Base-by-base conservation (phyloP, 2,797 vertebrate species). In the Lagodon rhomboides region DNA sequence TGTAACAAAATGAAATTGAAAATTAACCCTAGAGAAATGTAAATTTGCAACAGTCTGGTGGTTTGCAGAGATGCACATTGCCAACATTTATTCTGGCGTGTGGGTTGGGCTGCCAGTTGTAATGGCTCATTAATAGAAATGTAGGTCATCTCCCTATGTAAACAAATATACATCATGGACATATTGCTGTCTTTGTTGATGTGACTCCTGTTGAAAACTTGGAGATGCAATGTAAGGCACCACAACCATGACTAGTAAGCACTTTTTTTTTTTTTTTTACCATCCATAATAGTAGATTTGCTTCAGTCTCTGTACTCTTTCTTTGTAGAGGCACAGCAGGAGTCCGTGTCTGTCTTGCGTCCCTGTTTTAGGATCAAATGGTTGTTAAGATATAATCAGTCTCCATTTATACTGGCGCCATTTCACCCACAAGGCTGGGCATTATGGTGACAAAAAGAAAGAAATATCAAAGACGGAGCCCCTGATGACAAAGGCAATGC, bases 401-500 rank as follows among this genome's bases (percentile, higher is more conserved):
- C 80, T 73, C 46, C 46, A 56, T 89, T 78, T 82, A 83, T 79
- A 87, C 50, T 85, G 49, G 30, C 75, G 16, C 68, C 46, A 34
- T 85, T 87, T 92, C 86, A 53, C 76, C 59, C 72, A 67, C 77
- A 86, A 80, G 83, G 63, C 75, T 71, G 68, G 25, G 80, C 73
- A 73, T 80, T 77, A 62, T 77, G 71, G 80, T 63, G 73, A 92
- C 86, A 86, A 87, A 91, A 82, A 91, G 73, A 84, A 89, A 88
- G 75, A 87, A 73, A 84, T 92, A 93, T 95, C 90, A 95, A 95
- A 94, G 91, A 86, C 43, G 16, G 49, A 74, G 70, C 66, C 65
- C 34, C 68, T 27, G 73, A 87, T 87, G 73, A 92, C 84, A 90
- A 78, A 82, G 77, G 58, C 77, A 84, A 86, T 77, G 82, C 83